Conservation (phyloP, 2,113 vertebrate genomes). For the Spheniscus mendiculus region DNA sequence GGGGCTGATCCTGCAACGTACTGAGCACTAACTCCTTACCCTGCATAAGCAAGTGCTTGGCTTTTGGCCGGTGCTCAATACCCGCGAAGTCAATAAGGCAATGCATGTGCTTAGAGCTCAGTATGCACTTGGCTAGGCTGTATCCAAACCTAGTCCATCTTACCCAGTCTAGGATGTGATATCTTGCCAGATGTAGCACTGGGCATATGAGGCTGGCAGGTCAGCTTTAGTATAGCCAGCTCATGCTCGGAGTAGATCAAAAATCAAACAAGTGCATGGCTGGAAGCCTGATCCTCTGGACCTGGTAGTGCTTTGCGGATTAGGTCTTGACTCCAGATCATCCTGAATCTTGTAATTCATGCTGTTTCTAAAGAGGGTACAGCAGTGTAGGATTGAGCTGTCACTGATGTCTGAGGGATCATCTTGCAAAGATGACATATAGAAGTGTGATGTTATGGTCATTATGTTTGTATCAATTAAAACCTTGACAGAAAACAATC, state of each 20-base stretch:
- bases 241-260: background rate
- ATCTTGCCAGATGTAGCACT: background rate
- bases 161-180: background rate
- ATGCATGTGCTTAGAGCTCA: background rate
- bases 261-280: background rate
- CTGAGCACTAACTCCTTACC: background rate
- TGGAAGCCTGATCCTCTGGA: background rate
- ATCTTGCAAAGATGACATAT: background rate
- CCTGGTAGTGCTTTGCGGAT: background rate
- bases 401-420: background rate
- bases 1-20: background rate
- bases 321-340: background rate
- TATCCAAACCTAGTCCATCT: background rate
- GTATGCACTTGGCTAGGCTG: background rate
- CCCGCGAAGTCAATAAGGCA: background rate
- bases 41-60: background rate
- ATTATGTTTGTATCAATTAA: background rate
- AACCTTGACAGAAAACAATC: background rate
- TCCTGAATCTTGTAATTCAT: background rate
- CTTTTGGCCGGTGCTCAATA: background rate
- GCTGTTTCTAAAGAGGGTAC: background rate
- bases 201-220: background rate
- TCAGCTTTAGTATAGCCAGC: background rate
- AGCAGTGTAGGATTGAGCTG: background rate
- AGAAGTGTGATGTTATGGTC: too few relatives aligned